Conservation (phyloP, 2,797 vertebrate genomes). For the Paramormyrops hopkinsi region DNA sequence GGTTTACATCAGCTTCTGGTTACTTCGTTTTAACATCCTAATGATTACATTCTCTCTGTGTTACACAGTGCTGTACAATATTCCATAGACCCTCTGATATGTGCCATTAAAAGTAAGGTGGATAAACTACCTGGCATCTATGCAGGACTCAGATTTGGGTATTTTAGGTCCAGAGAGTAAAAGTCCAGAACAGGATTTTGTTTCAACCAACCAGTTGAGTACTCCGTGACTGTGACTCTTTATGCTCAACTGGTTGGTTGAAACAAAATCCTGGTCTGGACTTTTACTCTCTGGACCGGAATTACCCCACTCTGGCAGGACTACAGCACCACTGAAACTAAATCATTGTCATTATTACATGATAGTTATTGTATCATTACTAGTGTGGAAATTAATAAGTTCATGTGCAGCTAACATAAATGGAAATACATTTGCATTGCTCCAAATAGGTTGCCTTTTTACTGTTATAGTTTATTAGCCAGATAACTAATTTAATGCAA, state of each 20-base stretch:
- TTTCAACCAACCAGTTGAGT: neutral
- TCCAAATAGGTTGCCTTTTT: neutral
- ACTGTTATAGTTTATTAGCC: neutral
- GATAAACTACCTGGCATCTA: too few relatives aligned
- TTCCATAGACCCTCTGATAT: neutral
- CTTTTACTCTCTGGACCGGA: neutral
- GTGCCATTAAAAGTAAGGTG: too few relatives aligned
- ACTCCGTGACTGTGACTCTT: neutral
- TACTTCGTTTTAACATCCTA: neutral
- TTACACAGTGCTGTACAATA: neutral
- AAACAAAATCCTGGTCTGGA: neutral
- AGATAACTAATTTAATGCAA: neutral
- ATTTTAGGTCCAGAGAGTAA: too few relatives aligned
- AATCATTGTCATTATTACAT: neutral
- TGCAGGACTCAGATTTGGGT: too few relatives aligned
- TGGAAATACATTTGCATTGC: neutral
- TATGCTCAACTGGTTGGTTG: neutral
- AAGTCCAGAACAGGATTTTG: neutral
- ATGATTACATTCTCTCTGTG: neutral
- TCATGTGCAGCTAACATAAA: neutral
- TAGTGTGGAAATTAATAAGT: neutral
- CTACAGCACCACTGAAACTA: neutral
- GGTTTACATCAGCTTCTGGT: too few relatives aligned
- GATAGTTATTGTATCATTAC: neutral
- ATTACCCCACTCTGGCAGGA: neutral